Evolutionary conservation across 2,797 vertebrate species (phyloP), one percentile per base, ranked within the genome.

Genomic region (Odontamblyopus lacepedii): DNA sequence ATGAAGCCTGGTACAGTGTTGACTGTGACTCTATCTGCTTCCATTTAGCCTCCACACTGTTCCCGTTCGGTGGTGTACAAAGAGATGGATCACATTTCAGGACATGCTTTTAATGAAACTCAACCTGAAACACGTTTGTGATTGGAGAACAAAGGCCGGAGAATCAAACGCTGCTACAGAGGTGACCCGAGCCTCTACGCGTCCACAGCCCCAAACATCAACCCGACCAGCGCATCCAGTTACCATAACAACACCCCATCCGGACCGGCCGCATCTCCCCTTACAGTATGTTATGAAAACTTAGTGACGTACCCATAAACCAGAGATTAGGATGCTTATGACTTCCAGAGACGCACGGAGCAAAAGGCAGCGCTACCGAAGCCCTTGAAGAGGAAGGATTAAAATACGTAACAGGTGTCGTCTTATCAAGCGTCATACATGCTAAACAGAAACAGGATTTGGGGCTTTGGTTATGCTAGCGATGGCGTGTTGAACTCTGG

Each of bases 61-160:
- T 92, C 85, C 85, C 82, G 84, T 87, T 91, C 73, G 41, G 74
- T 56, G 76, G 69, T 63, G 82, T 85, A 87, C 89, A 91, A 92
- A 89, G 85, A 80, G 70, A 75, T 63, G 79, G 91, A 88, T 93
- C 90, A 76, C 75, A 73, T 93, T 92, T 91, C 89, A 87, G 81
- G 90, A 92, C 87, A 83, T 92, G 92, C 92, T 93, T 93, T 90
- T 92, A 90, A 93, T 93, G 91, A 90, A 93, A 91, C 86, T 90
- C 90, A 89, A 93, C 92, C 87, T 85, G 87, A 90, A 93, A 91
- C 89, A 85, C 84, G 78, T 90, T 90, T 89, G 78, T 84, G 83
- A 91, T 87, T 85, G 87, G 83, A 91, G 89, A 94, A 92, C 91
- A 93, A 92, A 93, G 91, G 53, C 29, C 11, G 0, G 30, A 44